phyloP scores from a whole-genome alignment of 2,113 vertebrate genomes.

The Ranitomeya imitator region DNA sequence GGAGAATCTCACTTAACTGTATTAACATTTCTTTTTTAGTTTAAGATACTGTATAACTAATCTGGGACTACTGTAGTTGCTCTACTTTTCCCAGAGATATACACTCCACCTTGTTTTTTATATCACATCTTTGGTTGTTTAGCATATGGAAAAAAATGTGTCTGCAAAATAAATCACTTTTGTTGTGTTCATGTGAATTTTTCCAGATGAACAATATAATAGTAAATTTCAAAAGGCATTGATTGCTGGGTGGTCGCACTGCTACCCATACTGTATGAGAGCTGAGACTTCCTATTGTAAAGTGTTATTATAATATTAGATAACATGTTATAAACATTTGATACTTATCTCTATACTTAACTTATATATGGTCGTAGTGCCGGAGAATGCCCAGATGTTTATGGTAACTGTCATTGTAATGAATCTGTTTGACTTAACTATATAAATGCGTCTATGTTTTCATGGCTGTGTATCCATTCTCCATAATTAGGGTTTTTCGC shows the following conservation, averaged over 20 bases:
- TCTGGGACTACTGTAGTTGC: neutral
- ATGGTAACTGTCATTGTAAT: constrained; percentile 7
- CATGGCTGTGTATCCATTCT: neutral
- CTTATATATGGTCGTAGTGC: neutral
- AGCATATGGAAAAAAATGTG: constrained; percentile 1
- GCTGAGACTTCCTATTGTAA: constrained; percentile 24
- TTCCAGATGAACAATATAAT: neutral
- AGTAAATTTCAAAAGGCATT: constrained; percentile 1
- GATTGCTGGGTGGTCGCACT: constrained; percentile 35
- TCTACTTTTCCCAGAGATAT: neutral
- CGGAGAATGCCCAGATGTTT: neutral
- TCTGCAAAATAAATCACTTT: constrained; percentile 1
- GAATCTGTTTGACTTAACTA: neutral
- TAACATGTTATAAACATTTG: constrained; percentile 30
- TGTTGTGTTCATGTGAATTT: neutral
- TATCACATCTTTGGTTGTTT: neutral
- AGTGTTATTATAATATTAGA: constrained; percentile 30
- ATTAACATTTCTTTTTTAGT: neutral
- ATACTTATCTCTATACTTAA: neutral
- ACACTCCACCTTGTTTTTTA: neutral
- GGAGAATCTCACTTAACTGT: neutral
- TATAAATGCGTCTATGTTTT: neutral
- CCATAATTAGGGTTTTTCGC: neutral
- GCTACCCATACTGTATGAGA: neutral
- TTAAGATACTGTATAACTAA: neutral